These are phyloP conservation scores for Anableps anableps DNA, from an alignment of 2,797 vertebrate species.

Conservation along the genomic window DNA sequence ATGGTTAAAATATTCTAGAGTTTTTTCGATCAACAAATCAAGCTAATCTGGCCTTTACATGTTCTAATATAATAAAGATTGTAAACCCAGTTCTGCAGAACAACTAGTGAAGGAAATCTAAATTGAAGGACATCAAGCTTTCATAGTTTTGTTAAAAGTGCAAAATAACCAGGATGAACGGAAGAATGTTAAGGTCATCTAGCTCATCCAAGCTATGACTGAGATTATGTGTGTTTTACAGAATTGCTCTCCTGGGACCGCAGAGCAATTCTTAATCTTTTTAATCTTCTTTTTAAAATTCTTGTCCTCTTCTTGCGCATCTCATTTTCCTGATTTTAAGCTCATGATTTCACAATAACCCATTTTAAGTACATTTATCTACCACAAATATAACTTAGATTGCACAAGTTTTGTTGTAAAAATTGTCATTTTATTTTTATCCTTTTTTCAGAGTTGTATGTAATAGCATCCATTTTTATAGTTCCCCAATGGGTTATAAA, in stretches of 20 bases:
- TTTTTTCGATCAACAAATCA: not conserved
- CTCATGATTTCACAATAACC: not conserved
- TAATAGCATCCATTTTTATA: conserved; percentile 3
- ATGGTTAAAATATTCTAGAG: not conserved
- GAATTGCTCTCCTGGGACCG: conserved; percentile 19
- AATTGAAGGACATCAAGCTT: not conserved
- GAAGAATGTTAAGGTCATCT: not conserved
- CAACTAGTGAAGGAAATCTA: not conserved
- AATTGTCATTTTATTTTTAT: conserved; percentile 6
- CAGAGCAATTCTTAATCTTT: conserved; percentile 9
- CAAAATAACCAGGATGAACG: not conserved
- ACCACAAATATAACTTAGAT: not conserved
- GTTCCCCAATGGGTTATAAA: conserved; percentile 8
- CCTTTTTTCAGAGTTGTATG: not conserved
- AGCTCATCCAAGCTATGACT: conserved; percentile 2
- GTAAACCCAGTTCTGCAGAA: not conserved
- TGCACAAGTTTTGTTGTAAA: conserved; percentile 1
- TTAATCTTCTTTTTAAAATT: not conserved
- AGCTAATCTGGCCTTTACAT: not conserved
- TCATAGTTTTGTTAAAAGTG: not conserved
- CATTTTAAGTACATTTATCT: not conserved
- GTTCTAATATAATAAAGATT: not conserved
- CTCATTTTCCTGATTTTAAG: not conserved
- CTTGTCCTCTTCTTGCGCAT: not conserved
- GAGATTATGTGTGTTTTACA: conserved; percentile 13